phyloP scores from a whole-genome alignment of 2,113 vertebrate genomes.

The Mastomys natalensis region DNA sequence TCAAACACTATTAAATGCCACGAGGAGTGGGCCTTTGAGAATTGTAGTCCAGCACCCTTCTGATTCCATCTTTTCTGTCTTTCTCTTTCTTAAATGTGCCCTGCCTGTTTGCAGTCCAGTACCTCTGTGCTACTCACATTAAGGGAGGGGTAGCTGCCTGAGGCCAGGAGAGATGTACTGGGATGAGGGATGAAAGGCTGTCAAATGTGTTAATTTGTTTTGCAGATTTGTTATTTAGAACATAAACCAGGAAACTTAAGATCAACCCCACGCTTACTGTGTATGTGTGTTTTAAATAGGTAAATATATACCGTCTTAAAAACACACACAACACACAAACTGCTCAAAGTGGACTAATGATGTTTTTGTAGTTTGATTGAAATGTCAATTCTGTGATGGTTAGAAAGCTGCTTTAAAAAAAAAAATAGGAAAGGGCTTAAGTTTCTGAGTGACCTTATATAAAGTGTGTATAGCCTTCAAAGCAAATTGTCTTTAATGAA shows the following conservation, averaged over 20 bases:
- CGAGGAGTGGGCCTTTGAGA: background rate
- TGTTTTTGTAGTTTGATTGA: background rate
- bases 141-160: background rate
- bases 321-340: background rate
- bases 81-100: too few relatives aligned
- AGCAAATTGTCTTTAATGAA: background rate
- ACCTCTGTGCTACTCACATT: background rate
- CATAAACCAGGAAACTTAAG: background rate
- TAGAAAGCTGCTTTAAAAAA: constrained; percentile 19
- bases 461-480: background rate
- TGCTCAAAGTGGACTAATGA: background rate
- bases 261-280: background rate
- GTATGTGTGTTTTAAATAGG: background rate
- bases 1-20: background rate
- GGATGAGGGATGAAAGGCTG: background rate
- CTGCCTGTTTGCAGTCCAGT: background rate
- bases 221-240: background rate
- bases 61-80: background rate
- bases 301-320: background rate
- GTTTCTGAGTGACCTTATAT: constrained; percentile 12
- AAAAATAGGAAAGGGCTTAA: background rate
- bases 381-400: constrained; percentile 62
- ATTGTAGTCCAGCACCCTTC: background rate
- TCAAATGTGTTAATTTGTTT: background rate
- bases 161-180: background rate